Percentiles rank a stretch among this genome's conserved stretches.
These are phyloP conservation scores for Trissolcus japonicus DNA, from an alignment of 2,888 invertebrate genomes.

Conservation along the genomic window DNA sequence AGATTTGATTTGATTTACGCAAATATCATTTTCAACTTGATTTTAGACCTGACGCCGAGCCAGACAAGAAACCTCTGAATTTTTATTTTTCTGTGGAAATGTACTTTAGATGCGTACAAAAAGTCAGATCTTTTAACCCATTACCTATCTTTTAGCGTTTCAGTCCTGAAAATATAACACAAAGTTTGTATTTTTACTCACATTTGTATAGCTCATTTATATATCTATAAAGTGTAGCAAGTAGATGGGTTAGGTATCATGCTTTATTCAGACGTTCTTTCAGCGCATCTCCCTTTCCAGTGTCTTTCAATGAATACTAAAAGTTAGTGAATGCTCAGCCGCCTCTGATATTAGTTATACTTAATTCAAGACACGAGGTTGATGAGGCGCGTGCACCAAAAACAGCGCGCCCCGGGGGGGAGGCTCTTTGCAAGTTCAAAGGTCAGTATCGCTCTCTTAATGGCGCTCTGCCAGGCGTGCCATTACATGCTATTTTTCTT, in stretches of 20 bases:
- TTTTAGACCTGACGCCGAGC: too few relatives aligned
- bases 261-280: slow-evolving; percentile 64
- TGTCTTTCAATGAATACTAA: slow-evolving; percentile 74
- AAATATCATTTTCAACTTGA: too few relatives aligned
- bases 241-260: slow-evolving; percentile 58
- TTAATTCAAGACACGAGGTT: slow-evolving; percentile 72
- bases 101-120: too few relatives aligned
- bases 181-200: slow-evolving; percentile 4
- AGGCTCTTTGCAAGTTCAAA: slow-evolving; percentile 58
- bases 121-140: too few relatives aligned
- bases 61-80: too few relatives aligned
- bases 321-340: slow-evolving; percentile 71
- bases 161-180: neutral
- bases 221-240: slow-evolving; percentile 46
- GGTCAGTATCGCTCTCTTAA: slow-evolving; percentile 59
- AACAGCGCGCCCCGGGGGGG: slow-evolving; percentile 27
- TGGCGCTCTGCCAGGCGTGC: slow-evolving; percentile 62
- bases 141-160: too few relatives aligned
- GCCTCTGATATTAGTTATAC: slow-evolving; percentile 74
- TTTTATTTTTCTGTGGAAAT: too few relatives aligned
- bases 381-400: slow-evolving; percentile 63
- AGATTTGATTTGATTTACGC: too few relatives aligned
- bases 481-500: slow-evolving; percentile 66
- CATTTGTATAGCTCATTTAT: slow-evolving; percentile 12
- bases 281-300: slow-evolving; percentile 58